Base-by-base conservation (phyloP, 2,797 vertebrate species). In the Harpagifer antarcticus region DNA sequence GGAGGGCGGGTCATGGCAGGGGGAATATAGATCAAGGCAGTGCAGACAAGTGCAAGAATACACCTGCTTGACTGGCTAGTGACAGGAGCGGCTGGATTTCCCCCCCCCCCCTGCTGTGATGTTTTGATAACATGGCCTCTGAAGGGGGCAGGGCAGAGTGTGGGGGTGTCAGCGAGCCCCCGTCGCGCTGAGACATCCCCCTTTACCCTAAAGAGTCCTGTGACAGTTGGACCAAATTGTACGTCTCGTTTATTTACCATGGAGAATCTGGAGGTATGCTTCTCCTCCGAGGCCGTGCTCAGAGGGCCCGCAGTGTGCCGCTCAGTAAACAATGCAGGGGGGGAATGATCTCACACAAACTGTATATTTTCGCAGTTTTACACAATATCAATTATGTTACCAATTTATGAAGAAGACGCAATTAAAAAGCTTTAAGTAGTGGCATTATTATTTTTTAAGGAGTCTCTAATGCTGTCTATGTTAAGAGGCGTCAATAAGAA, bases 61-160 rank as follows among this genome's bases (percentile, higher is more conserved):
- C 90, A 92, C 88, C 89, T 91, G 88, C 83, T 89, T 88, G 83
- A 87, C 73, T 78, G 72, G 76, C 71, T 73, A 58, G 77, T 81
- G 85, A 86, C 74, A 79, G 78, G 45, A 42, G 40, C 4, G n/a
- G 65, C 72, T 82, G 64, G 68, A 73, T 59, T 65, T 3, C n/a
- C 23, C 75, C 63, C 47, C 62, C 15, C 42, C 65, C 65, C 56
- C 70, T 14, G 49, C 58, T 37, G 47, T 9, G 55, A 43, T 73
- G 63, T 85, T 86, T 69, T 83, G 65, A 84, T 82, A 84, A 81
- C 79, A 70, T 55, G 64, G 81, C 73, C 76, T 76, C 61, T 53
- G 40, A 52, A 61, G 70, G 59, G 43, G 2, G 19, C 8, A 37
- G 33, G 33, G 33, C 8, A 9, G 8, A 9, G 33, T 37, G 8